Base-by-base conservation (phyloP, 1,140 invertebrate genomes). In the Neuroterus valhalla region DNA sequence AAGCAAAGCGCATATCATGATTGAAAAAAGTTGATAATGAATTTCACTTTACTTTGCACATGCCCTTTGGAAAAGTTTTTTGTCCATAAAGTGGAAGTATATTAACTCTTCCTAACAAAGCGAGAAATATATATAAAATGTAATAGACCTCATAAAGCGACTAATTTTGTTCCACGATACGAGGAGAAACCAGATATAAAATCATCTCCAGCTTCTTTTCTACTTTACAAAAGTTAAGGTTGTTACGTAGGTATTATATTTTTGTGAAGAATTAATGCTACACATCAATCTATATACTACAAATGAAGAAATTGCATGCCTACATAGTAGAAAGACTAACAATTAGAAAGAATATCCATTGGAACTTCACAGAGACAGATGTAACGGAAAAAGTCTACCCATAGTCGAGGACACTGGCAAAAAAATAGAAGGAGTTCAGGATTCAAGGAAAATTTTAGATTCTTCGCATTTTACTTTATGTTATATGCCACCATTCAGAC, bases 301-400 rank as follows among this genome's bases (percentile, higher is more conserved):
- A 71, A 44, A 45, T 67, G 62, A 71, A 69, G 23, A 68, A 26
- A 68, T 68, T 67, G 68, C 68, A 45, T 71, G 15, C 71, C 31
- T 26, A 62, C 12, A 38, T 23, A 62, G 31, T 62, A 62, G 55
- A 38, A 5, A 62, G 31, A 15, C 26, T 62, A 62, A 48, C 50
- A 62, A 85, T 81, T 80, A 81, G 70, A 38, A 75, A 80, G 68
- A 55, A 76, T 81, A 73, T 76, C 75, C 81, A 85, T 81, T 80
- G 84, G 78, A 80, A 81, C 78, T 85, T 89, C 81, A 87, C 81
- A 88, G 89, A 90, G 88, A 90, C 89, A 90, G 88, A 90, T 89
- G 88, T 86, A 89, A 89, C 81, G 88, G 87, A 87, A 85, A 82
- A 79, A 62, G 55, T 62, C 12, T 62, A 31, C 26, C 31, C 31